Base-by-base conservation (phyloP, 1,140 invertebrate genomes). In the Vanessa atalanta region DNA sequence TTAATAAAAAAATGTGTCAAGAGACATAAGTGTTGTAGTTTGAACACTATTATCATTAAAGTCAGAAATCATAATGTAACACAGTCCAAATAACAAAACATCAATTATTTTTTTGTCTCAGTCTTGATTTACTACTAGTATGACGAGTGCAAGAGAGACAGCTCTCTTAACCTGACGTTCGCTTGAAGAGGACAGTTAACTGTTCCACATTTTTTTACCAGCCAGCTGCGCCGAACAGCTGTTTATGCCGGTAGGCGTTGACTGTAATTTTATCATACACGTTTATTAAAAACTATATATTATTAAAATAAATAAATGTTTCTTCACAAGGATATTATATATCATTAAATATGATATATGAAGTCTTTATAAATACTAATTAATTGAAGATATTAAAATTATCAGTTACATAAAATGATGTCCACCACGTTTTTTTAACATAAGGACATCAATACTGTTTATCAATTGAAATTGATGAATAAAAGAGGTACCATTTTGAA, bases 401-500 rank as follows among this genome's bases (percentile, higher is more conserved):
- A 43, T 43, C 9, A 9, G 37, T 43, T 43, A 43, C 1, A 43
- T 43, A 11, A 57, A 57, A 57, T 57, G 7, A 23, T 26, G 3
- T 23, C 20, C 20, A 57, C 13, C 16, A 14, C 20, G 55, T 57
- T 57, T 23, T 12, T 57, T 57, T 11, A 61, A 61, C 31, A 61
- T 12, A 61, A 61, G 23, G 26, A 61, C 3, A 61, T 3, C n/a
- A n/a, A 61, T 14, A n/a, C 6, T 13, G 14, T 47, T 47, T n/a
- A 50, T 61, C 15, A 63, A 60, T 50, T 20, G 8, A 50, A 67
- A 61, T 75, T 50, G 37, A 63, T 47, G 55, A 63, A 55, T 64
- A 70, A 55, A 85, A 83, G 81, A 83, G 89, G 87, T 88, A 91
- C 91, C 91, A 93, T 93, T 93, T 93, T 93, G 91, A 88, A 86